phyloP scores from a whole-genome alignment of 2,113 vertebrate species.

The Chlorodrepanis virens region DNA sequence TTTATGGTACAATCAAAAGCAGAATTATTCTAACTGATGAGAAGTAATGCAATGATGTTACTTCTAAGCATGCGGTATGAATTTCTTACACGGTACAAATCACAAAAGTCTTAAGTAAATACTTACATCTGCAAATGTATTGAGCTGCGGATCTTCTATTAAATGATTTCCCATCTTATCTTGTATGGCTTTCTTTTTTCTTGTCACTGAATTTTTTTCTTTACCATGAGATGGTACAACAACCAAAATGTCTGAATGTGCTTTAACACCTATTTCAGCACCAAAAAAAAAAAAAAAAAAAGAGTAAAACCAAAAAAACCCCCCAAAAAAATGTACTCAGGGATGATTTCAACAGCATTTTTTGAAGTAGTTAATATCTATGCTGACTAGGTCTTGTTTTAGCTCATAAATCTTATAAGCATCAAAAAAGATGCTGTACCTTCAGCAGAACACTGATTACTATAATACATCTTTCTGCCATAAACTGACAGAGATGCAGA shows the following conservation, averaged over 20 bases:
- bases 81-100: not conserved
- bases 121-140: not conserved
- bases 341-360: not conserved
- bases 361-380: not conserved
- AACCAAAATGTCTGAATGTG: not conserved
- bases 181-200: not conserved
- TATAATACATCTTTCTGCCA: constrained; percentile 20
- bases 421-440: not conserved
- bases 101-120: not conserved
- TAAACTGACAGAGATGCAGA: not conserved
- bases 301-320: not conserved
- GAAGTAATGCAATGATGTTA: not conserved
- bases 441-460: constrained; percentile 9
- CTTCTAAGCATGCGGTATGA: not conserved
- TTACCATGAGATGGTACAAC: not conserved
- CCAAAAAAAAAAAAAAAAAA: too few relatives aligned
- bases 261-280: not conserved
- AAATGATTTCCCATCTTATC: not conserved
- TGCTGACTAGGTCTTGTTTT: constrained; percentile 6
- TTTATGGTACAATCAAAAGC: not conserved
- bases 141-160: not conserved
- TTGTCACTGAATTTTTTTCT: not conserved
- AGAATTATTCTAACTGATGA: not conserved
- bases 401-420: not conserved
- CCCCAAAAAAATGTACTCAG: not conserved